Conservation (phyloP, 1,140 invertebrate genomes). For the Aphaenogaster ashmeadi region DNA sequence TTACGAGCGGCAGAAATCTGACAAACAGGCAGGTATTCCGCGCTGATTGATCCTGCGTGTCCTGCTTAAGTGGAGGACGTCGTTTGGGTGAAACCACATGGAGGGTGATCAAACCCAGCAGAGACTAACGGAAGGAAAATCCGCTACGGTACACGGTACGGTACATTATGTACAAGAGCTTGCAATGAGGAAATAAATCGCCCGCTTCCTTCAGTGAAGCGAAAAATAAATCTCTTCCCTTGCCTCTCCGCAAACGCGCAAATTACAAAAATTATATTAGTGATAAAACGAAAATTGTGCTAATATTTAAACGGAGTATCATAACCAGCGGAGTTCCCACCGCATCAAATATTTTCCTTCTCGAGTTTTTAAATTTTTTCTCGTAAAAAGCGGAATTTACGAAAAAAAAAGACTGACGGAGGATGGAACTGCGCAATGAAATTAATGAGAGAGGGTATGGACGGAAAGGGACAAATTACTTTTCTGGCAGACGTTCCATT, state of each 20-base stretch:
- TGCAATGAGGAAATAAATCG: slow-evolving; percentile 51
- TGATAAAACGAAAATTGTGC: neutral
- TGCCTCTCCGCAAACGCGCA: neutral
- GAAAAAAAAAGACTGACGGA: slow-evolving; percentile 37
- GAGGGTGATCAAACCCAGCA: slow-evolving; percentile 52
- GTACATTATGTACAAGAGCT: slow-evolving; percentile 48
- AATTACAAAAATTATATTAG: slow-evolving; percentile 21
- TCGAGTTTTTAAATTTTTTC: slow-evolving; percentile 19
- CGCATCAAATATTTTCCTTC: slow-evolving; percentile 12
- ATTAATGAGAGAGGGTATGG: slow-evolving; percentile 70
- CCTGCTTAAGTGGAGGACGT: slow-evolving; percentile 58
- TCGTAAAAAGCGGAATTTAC: neutral
- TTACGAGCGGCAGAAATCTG: slow-evolving; percentile 32
- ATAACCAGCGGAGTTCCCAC: neutral
- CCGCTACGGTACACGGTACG: slow-evolving; percentile 41
- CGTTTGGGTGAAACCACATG: slow-evolving; percentile 57
- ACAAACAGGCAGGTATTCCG: slow-evolving; percentile 40
- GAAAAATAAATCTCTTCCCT: slow-evolving; percentile 16
- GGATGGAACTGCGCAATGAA: slow-evolving; percentile 57
- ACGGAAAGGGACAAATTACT: slow-evolving; percentile 70
- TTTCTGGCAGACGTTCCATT: slow-evolving; percentile 75
- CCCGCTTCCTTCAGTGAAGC: neutral
- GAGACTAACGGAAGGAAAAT: slow-evolving; percentile 59
- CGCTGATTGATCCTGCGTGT: slow-evolving; percentile 54
- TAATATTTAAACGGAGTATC: slow-evolving; percentile 27